Conservation (phyloP, 2,888 invertebrate genomes). For the Xestia xanthographa region DNA sequence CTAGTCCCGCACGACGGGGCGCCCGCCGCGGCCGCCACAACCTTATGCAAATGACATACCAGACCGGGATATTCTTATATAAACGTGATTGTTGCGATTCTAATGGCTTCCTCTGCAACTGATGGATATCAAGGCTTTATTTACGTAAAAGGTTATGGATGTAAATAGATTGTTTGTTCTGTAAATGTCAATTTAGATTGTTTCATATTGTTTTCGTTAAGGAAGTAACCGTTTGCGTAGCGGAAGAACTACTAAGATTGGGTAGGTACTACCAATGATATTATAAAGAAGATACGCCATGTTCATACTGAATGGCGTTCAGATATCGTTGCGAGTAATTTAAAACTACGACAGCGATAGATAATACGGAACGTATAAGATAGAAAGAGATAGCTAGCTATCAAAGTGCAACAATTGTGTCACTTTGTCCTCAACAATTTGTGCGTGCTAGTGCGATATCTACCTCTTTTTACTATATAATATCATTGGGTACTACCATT, state of each 20-base stretch:
- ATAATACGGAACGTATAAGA: no score
- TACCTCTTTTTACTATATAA: no score
- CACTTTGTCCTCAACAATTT: no score
- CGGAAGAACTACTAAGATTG: background rate
- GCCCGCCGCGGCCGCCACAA: constrained; percentile 60
- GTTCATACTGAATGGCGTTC: no score
- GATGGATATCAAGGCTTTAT: constrained; percentile 61
- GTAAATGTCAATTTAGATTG: constrained; percentile 35
- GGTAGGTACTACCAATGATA: no score
- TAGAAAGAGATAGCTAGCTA: no score
- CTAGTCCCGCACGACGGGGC: constrained; percentile 65
- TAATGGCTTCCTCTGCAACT: constrained; percentile 66
- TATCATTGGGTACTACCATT: no score
- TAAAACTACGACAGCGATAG: no score
- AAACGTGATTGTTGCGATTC: constrained; percentile 72
- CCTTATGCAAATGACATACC: constrained; percentile 72
- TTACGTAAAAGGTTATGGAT: constrained; percentile 64
- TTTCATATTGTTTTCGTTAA: constrained; percentile 4
- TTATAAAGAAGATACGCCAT: no score
- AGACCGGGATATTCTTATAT: constrained; percentile 70
- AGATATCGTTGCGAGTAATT: no score
- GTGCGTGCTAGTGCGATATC: no score
- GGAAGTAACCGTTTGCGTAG: background rate
- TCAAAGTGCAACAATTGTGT: no score
- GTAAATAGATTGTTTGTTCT: constrained; percentile 43